Evolutionary conservation across 2,888 invertebrate genomes (phyloP).

Genomic region (Diarsia brunnea): DNA sequence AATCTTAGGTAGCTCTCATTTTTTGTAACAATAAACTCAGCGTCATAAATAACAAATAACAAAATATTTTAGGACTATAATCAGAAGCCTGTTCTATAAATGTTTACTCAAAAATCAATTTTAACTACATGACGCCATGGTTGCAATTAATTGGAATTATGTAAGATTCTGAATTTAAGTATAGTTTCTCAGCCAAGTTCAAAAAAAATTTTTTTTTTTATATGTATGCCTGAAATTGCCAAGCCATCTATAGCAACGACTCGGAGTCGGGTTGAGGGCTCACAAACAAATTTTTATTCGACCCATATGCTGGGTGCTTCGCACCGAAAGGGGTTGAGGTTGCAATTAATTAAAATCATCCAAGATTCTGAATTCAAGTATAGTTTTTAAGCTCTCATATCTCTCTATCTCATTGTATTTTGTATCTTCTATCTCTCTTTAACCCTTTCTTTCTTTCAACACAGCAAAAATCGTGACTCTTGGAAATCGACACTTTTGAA

Average conservation of each 20-base stretch:
- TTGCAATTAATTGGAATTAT: background rate
- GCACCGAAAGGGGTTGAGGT: too few relatives aligned
- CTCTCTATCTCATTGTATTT: constrained; percentile 12
- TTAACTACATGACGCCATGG: background rate
- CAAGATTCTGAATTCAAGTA: constrained; percentile 3
- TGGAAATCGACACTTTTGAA: constrained; percentile 83
- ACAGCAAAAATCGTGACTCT: constrained; percentile 81
- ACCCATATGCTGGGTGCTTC: too few relatives aligned
- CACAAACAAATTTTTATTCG: too few relatives aligned
- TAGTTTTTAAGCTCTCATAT: constrained; percentile 1
- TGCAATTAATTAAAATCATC: background rate
- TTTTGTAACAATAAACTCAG: background rate
- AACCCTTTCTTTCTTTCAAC: constrained; percentile 68
- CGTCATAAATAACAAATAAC: background rate
- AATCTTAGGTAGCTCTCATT: background rate
- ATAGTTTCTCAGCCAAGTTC: background rate
- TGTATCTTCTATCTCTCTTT: constrained; percentile 48
- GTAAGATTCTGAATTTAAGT: background rate
- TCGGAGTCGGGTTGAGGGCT: too few relatives aligned
- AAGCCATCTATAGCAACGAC: too few relatives aligned
- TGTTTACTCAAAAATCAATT: background rate
- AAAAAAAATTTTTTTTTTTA: too few relatives aligned
- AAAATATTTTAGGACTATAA: background rate
- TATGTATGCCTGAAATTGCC: too few relatives aligned
- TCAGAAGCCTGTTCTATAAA: background rate